Evolutionary conservation across 2,888 invertebrate genomes (phyloP).

Genomic region (Cenopis cana): DNA sequence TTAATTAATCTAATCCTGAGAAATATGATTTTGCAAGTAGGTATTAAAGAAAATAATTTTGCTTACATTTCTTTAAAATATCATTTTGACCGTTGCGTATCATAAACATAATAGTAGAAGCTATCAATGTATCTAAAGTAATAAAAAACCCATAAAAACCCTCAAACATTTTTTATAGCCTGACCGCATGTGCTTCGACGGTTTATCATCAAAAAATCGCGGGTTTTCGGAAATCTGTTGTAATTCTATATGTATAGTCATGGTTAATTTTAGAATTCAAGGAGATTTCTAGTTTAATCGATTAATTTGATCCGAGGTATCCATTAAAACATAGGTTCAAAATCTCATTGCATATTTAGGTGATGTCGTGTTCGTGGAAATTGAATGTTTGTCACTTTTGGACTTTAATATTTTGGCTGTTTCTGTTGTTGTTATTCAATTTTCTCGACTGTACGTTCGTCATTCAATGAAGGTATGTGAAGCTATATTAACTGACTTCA

Average conservation of each 20-base stretch:
- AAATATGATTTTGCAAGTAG: neutral
- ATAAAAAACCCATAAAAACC: constrained; percentile 38
- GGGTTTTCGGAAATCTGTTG: constrained; percentile 17
- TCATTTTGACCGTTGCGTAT: constrained; percentile 18
- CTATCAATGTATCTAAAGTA: constrained; percentile 28
- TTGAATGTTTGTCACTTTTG: neutral
- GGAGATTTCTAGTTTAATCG: constrained; percentile 16
- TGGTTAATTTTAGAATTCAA: constrained; percentile 32
- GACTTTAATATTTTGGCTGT: too few relatives aligned
- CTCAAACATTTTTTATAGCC: constrained; percentile 38
- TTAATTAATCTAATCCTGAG: too few relatives aligned
- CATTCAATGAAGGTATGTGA: too few relatives aligned
- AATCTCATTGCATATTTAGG: too few relatives aligned
- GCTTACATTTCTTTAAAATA: constrained; percentile 2
- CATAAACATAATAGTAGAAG: constrained; percentile 32
- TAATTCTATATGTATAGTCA: neutral
- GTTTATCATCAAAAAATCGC: constrained; percentile 34
- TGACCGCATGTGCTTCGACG: constrained; percentile 12
- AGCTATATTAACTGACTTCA: too few relatives aligned
- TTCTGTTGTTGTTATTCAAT: too few relatives aligned
- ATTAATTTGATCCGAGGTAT: neutral
- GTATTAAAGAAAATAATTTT: neutral
- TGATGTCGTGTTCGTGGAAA: too few relatives aligned
- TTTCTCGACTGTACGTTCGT: too few relatives aligned
- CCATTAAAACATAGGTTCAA: too few relatives aligned